Conservation (phyloP, 1,140 invertebrate genomes). For the Bilobella aurantiaca region DNA sequence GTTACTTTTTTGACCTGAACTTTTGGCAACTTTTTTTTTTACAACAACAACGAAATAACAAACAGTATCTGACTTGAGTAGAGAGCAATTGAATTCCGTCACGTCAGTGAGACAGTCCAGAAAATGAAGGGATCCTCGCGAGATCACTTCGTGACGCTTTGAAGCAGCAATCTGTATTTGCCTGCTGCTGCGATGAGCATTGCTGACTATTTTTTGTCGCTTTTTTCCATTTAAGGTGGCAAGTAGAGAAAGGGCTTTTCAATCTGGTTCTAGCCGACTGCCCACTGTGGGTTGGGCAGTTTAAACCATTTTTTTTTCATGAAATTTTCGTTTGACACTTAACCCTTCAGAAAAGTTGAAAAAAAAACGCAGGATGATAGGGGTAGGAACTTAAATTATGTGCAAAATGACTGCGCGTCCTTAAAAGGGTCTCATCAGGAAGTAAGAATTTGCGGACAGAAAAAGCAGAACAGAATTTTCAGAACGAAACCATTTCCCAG, state of each 20-base stretch:
- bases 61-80: neutral
- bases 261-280: constrained; percentile 3
- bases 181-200: neutral
- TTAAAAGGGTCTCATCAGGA: no score
- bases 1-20: neutral
- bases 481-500: no score
- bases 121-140: neutral
- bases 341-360: neutral
- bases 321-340: neutral
- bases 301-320: neutral
- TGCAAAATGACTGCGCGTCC: no score
- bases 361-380: neutral
- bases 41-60: neutral
- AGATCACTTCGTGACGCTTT: neutral
- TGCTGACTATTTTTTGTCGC: neutral
- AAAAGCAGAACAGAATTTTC: no score
- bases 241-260: neutral
- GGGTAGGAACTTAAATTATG: neutral
- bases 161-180: neutral
- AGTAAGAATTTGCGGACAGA: no score
- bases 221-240: neutral
- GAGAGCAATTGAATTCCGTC: constrained; percentile 1
- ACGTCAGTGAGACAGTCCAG: neutral
- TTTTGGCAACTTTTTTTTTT: neutral
- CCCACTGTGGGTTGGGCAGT: neutral